phyloP scores from a whole-genome alignment of 2,113 vertebrate species.

The Planiliza haematocheilus region DNA sequence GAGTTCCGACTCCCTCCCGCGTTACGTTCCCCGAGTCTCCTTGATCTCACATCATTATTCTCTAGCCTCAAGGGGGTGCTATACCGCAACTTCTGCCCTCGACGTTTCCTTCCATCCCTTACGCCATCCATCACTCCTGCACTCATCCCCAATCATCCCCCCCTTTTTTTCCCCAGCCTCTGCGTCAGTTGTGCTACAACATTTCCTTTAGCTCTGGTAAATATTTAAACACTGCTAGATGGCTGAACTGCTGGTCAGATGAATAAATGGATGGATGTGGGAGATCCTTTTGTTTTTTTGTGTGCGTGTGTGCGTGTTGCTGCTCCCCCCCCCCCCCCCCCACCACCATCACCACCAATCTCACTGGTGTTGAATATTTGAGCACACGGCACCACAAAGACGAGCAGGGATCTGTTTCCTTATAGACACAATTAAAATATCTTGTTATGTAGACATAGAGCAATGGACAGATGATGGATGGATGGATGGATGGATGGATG shows the following conservation, averaged over 20 bases:
- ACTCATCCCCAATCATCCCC: slow-evolving; percentile 18
- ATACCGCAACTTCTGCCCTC: slow-evolving; percentile 44
- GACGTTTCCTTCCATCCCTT: slow-evolving; percentile 22
- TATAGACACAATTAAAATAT: slow-evolving; percentile 37
- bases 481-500: too few species aligned
- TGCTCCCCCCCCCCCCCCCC: too few species aligned
- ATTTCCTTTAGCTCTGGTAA: slow-evolving; percentile 65
- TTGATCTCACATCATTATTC: slow-evolving; percentile 21
- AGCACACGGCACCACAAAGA: slow-evolving; percentile 23
- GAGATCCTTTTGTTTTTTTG: slow-evolving; percentile 35
- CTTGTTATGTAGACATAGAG: not conserved
- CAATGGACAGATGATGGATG: too few species aligned
- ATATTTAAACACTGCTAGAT: slow-evolving; percentile 67
- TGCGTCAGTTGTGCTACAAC: slow-evolving; percentile 38
- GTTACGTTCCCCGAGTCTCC: slow-evolving; percentile 49
- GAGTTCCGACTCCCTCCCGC: slow-evolving; percentile 67
- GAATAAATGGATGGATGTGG: slow-evolving; percentile 47
- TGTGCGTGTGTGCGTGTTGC: slow-evolving; percentile 43
- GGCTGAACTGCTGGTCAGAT: slow-evolving; percentile 56
- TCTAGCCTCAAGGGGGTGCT: slow-evolving; percentile 71
- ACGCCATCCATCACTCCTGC: slow-evolving; percentile 31
- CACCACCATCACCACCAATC: slow-evolving; percentile 16
- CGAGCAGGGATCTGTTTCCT: slow-evolving; percentile 1
- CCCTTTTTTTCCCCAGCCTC: slow-evolving; percentile 7
- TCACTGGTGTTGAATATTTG: slow-evolving; percentile 68